A percentile compares a stretch with the other conserved stretches of the same genome.
Evolutionary conservation across 2,888 invertebrate genomes (phyloP).

Genomic region (Leptogaster cylindrica): DNA sequence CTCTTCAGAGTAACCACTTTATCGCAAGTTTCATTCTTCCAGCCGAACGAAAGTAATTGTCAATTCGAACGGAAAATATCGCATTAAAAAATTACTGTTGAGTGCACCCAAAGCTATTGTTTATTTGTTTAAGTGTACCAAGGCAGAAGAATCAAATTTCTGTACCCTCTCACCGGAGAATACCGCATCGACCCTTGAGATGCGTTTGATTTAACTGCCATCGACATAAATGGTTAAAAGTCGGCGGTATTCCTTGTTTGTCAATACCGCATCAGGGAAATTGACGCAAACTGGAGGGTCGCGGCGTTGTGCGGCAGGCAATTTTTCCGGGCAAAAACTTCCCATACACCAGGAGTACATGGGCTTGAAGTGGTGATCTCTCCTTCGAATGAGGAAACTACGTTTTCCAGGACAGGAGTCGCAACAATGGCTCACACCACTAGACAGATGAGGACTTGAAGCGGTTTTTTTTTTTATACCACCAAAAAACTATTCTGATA

Average conservation of each 20-base stretch:
- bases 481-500: neutral
- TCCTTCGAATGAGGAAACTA: conserved; percentile 19
- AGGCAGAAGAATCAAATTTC: conserved; percentile 45
- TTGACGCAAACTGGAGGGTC: neutral
- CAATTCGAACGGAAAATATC: conserved; percentile 52
- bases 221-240: conserved; percentile 48
- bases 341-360: neutral
- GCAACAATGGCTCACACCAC: conserved; percentile 18
- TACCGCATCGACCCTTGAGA: conserved; percentile 17
- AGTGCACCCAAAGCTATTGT: conserved; percentile 47
- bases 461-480: neutral
- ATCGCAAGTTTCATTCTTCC: too few species aligned
- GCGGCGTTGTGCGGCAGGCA: neutral
- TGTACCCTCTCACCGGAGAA: neutral
- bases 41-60: conserved; percentile 31
- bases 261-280: conserved; percentile 52
- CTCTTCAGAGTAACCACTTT: too few species aligned
- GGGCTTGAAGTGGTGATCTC: conserved; percentile 31
- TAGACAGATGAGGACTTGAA: conserved; percentile 11
- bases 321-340: neutral
- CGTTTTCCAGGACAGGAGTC: conserved; percentile 3
- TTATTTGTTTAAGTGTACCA: conserved; percentile 43
- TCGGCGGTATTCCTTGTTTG: conserved; percentile 59
- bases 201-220: conserved; percentile 40
- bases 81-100: conserved; percentile 52